phyloP scores from a whole-genome alignment of 2,888 invertebrate genomes.

The Lottia gigantea region DNA sequence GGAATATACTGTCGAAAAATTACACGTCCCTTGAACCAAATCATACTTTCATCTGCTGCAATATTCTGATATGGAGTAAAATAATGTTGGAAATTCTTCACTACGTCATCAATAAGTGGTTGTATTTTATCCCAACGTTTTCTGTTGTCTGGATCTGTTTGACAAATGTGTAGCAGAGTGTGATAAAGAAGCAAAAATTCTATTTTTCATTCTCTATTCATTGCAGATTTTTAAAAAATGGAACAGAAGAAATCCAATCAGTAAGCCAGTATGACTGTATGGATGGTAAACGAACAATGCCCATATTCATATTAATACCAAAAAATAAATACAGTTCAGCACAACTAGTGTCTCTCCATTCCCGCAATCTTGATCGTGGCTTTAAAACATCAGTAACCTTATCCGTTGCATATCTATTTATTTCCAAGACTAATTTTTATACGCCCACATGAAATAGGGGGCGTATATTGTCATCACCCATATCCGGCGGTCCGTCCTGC shows the following conservation, averaged over 20 bases:
- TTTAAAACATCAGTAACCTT: neutral
- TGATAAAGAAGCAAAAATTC: neutral
- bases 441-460: too few relatives aligned
- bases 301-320: neutral
- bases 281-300: neutral
- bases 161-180: neutral
- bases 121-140: too few relatives aligned
- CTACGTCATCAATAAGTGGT: too few relatives aligned
- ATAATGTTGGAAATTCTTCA: too few relatives aligned
- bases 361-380: neutral
- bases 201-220: too few relatives aligned
- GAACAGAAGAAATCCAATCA: neutral
- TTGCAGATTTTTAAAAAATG: neutral
- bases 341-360: neutral
- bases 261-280: neutral
- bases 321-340: neutral
- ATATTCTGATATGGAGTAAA: neutral
- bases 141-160: neutral
- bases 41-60: neutral
- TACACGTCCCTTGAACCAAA: neutral
- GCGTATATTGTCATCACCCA: too few relatives aligned
- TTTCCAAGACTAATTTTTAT: too few relatives aligned
- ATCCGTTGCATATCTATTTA: too few relatives aligned
- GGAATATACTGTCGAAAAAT: neutral
- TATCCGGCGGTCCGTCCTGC: too few relatives aligned